Conservation (phyloP, 2,888 invertebrate genomes). For the Hyles lineata region DNA sequence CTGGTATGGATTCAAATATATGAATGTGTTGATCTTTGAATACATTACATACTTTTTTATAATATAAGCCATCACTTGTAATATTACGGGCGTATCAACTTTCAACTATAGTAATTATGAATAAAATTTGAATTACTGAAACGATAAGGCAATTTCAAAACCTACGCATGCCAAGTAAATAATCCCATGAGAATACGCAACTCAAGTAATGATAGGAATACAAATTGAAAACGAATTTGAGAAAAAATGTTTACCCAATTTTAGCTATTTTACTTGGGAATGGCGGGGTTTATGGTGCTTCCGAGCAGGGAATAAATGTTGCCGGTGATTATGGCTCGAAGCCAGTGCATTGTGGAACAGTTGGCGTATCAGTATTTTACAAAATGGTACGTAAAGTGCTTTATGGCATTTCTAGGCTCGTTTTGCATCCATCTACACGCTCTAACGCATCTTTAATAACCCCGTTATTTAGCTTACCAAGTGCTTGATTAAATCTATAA, state of each 20-base stretch:
- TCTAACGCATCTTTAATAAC: background rate
- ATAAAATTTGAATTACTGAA: too few species aligned
- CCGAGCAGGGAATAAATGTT: constrained; percentile 5
- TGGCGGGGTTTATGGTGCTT: constrained; percentile 5
- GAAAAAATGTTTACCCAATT: constrained; percentile 10
- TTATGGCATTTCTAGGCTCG: background rate
- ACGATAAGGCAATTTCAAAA: too few species aligned
- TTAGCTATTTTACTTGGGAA: constrained; percentile 1
- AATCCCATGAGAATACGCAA: background rate
- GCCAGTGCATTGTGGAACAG: constrained; percentile 47
- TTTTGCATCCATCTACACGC: background rate
- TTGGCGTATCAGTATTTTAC: constrained; percentile 47
- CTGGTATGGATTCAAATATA: too few species aligned
- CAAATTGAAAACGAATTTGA: background rate
- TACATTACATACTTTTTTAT: too few species aligned
- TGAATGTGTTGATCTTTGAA: too few species aligned
- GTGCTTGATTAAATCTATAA: background rate
- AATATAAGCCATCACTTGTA: too few species aligned
- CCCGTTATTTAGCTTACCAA: background rate
- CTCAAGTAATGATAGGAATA: background rate
- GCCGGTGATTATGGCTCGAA: constrained; percentile 49
- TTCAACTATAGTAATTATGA: too few species aligned
- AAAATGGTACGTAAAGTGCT: constrained; percentile 29
- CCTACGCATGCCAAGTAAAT: background rate
- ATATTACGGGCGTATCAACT: too few species aligned